Evolutionary conservation across 1,140 invertebrate genomes (phyloP), one percentile per base, ranked within the genome.

Genomic region (Drosophila seguyi): DNA sequence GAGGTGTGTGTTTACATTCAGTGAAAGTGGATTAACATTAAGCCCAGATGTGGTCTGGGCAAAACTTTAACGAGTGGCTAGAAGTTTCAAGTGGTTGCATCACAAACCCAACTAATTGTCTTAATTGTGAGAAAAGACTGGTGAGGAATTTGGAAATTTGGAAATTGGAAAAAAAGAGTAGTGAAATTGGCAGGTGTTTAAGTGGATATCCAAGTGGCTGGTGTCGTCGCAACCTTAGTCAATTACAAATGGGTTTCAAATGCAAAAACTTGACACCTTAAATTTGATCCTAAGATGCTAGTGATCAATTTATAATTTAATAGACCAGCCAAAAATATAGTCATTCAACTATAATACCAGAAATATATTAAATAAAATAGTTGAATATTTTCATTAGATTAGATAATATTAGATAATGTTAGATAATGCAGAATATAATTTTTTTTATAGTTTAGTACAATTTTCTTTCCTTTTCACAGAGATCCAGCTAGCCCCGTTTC

Each of bases 1-100:
- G 50, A 93, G 94, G 92, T 94, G 93, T 92, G 83, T 87, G 75
- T 74, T 66, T 71, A 18, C 53, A 47, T 47, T 18, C 20, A 77
- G 57, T 79, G 55, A 42, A 47, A 60, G 57, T 78, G 65, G 52
- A 55, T 38, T 55, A 55, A 55, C 52, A 6, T 55, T 6, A 25
- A 38, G 14, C 36, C 20, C 52, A 55, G 52, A 55, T 38, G 14
- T 25, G 34, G 8, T 25, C 52, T 38, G 34, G 52, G 34, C 25
- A 20, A 58, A 63, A 65, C 62, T 45, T 36, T 10, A 22, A 59
- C 11, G 18, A 41, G 61, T 42, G 56, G 13, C 34, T 18, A 65
- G 61, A 55, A 55, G 52, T 38, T 60, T 61, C 16, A 31, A 61
- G 61, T 65, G 55, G 27, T 63, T 63, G 61, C 61, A 63, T 63